Evolutionary conservation across 1,140 invertebrate species (phyloP), one percentile per base, ranked within the genome.

Genomic region (Calliopsis andreniformis): DNA sequence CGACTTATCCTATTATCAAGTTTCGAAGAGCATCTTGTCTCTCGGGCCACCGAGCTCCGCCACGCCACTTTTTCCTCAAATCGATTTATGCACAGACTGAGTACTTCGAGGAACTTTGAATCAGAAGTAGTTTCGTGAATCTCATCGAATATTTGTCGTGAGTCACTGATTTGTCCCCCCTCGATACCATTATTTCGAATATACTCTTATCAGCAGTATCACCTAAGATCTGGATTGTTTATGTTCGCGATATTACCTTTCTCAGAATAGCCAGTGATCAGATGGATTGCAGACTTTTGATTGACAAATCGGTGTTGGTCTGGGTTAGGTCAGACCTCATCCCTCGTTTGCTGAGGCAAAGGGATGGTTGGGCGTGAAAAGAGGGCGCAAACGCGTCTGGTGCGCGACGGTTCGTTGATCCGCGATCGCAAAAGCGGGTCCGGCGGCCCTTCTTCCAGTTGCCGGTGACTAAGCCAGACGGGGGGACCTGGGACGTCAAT

Each of bases 391-490:
- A 64, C 45, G 67, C 71, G 71, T 64, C 62, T 42, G 47, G 76
- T 47, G 76, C 76, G 53, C 77, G 82, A 86, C 81, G 85, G 87
- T 90, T 89, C 87, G 88, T 90, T 89, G 88, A 89, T 90, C 88
- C 82, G 79, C 82, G 81, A 82, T 83, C 80, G 80, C 82, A 86
- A 88, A 86, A 88, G 84, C 83, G 76, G 77, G 79, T 83, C 72
- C 80, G 35, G 75, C 68, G 78, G 83, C 71, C 85, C 83, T 87
- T 85, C 87, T 87, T 83, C 83, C 86, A 85, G 79, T 86, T 83
- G 82, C 67, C 87, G 85, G 83, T 90, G 89, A 90, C 89, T 91
- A 90, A 91, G 89, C 86, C 86, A 86, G 83, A 86, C 84, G 82
- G 80, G 83, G 81, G 82, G 79, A 82, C 76, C 82, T 86, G 86